phyloP scores from a whole-genome alignment of 2,888 invertebrate species.

The Calameuta idolon region DNA sequence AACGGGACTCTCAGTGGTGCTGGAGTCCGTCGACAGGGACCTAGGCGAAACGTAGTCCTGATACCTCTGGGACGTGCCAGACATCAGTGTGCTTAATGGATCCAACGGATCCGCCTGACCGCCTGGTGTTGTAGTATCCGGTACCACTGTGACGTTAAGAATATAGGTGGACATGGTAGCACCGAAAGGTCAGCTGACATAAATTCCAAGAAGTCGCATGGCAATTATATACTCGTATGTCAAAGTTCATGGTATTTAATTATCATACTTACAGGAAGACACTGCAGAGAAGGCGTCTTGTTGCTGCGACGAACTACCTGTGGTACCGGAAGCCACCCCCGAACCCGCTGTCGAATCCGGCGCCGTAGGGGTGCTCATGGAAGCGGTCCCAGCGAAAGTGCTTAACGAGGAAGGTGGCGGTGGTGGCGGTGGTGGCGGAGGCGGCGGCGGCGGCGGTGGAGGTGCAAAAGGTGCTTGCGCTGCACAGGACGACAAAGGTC shows the following conservation, averaged over 20 bases:
- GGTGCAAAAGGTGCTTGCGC: constrained; percentile 70
- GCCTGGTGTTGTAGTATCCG: constrained; percentile 76
- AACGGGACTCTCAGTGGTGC: constrained; percentile 85
- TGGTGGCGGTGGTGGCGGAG: constrained; percentile 46
- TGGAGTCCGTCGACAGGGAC: constrained; percentile 85
- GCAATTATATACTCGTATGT: not conserved
- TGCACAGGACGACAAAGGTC: constrained; percentile 79
- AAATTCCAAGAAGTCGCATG: not conserved
- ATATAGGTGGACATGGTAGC: not conserved
- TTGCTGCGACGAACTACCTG: constrained; percentile 50
- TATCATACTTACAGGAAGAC: constrained; percentile 54
- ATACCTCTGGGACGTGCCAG: constrained; percentile 58
- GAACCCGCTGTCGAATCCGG: constrained; percentile 63
- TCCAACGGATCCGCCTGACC: constrained; percentile 59
- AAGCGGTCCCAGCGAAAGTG: constrained; percentile 57
- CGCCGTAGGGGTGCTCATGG: constrained; percentile 58
- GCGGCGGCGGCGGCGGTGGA: constrained; percentile 59
- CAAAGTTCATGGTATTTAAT: not conserved
- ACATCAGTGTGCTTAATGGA: constrained; percentile 58
- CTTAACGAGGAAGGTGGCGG: constrained; percentile 53
- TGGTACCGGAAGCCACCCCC: constrained; percentile 47
- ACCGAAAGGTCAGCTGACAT: not conserved
- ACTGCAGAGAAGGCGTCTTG: constrained; percentile 63
- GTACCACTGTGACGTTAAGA: constrained; percentile 72
- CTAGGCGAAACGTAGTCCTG: constrained; percentile 71